Base-by-base conservation (phyloP, 2,113 vertebrate species). In the Elaphurus davidianus region DNA sequence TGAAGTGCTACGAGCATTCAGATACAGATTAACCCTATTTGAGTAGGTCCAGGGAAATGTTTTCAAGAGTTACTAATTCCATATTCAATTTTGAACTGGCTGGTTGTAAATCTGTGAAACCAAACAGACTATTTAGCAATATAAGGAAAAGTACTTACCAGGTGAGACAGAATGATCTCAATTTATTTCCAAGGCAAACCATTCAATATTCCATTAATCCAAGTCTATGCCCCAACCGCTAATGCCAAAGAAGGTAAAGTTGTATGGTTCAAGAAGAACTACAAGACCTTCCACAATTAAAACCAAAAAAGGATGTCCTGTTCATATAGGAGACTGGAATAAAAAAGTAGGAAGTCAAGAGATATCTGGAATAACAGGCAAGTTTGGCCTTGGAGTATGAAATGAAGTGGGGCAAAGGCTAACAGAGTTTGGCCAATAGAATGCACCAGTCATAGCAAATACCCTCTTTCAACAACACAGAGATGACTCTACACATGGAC, bases 81-180 rank as follows among this genome's bases (percentile, higher is more conserved):
- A 15, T 12, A 17, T 94, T 95, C 79, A 87, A n/a, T 87, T 90
- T 83, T 79, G 14, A 97, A 97, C 59, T 92, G 52, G 11, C 43
- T 85, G 12, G 19, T 85, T 93, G 11, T 93, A 81, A 84, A n/a
- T 95, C 21, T 43, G 3, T 81, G 43, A 95, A 87, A 94, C n/a
- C 55, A 96, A 23, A 85, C 3, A 94, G 62, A 93, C 45, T 90
- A 84, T 67, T 81, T 82, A 71, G 21, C 27, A 96, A 79, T 67
- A 94, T 14, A 96, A 45, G 11, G 54, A 30, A 59, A n/a, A 91
- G 1, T 45, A 90, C 6, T 45, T 76, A 25, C 71, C 71, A 76
- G 36, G 23, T 76, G 36, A 71, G 36, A 71, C 5, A 71, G n/a
- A 40, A 71, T 71, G 19, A 71, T 12, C 19, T 71, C 67, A 40